Percentiles rank a stretch among this genome's conserved stretches.
Evolutionary conservation across 2,888 invertebrate genomes (phyloP).

Genomic region (Eupithecia subfuscata): DNA sequence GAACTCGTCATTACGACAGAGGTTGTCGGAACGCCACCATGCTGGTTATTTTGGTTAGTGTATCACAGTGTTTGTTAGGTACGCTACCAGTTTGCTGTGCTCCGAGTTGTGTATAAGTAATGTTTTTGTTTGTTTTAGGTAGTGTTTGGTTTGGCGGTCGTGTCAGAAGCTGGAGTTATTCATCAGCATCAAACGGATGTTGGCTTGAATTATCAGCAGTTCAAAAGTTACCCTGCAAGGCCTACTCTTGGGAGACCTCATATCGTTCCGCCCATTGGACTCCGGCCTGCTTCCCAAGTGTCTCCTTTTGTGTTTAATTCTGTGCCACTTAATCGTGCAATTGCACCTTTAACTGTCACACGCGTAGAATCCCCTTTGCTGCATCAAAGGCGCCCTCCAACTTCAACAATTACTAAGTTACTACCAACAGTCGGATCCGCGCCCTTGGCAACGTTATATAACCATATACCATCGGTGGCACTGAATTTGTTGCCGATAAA

Average conservation of each 20-base stretch:
- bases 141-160: constrained; percentile 21
- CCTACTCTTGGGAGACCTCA: constrained; percentile 7
- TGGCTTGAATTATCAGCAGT: constrained; percentile 13
- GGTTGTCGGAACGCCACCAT: constrained; percentile 49
- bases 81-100: neutral
- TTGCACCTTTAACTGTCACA: neutral
- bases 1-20: constrained; percentile 54
- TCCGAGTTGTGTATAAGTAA: neutral
- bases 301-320: constrained; percentile 6
- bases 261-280: constrained; percentile 1
- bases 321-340: neutral
- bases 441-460: neutral
- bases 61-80: constrained; percentile 10
- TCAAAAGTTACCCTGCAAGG: constrained; percentile 13
- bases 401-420: neutral
- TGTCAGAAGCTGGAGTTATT: constrained; percentile 31
- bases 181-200: constrained; percentile 13
- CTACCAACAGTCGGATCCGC: neutral
- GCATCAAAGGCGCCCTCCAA: too few species aligned
- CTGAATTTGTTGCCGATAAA: neutral
- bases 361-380: neutral
- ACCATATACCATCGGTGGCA: neutral
- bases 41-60: constrained; percentile 59
- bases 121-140: constrained; percentile 33
- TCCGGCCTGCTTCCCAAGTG: neutral